Evolutionary conservation across 2,797 vertebrate genomes (phyloP).

Genomic region (Eospalax fontanierii): DNA sequence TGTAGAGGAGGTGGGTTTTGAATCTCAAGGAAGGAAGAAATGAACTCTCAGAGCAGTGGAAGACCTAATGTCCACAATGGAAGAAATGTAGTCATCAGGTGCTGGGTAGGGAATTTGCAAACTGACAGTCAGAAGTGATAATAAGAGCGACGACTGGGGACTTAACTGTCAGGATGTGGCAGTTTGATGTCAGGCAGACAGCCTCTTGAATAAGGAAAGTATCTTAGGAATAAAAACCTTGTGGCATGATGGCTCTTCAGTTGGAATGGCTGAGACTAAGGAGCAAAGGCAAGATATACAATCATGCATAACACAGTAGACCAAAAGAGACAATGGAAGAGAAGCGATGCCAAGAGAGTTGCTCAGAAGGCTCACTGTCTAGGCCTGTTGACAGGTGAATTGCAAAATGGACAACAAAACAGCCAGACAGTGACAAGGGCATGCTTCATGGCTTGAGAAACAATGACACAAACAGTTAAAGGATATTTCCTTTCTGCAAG

Average conservation of each 20-base stretch:
- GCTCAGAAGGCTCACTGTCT: no score
- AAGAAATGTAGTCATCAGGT: background rate
- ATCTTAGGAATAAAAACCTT: background rate
- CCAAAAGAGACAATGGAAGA: background rate
- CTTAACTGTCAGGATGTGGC: background rate
- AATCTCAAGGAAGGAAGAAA: background rate
- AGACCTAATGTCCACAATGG: background rate
- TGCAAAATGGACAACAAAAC: background rate
- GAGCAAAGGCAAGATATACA: background rate
- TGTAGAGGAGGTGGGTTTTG: slow-evolving; percentile 8
- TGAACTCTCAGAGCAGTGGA: background rate
- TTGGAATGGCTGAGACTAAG: background rate
- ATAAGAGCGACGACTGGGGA: background rate
- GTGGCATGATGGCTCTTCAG: background rate
- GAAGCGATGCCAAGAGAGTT: background rate
- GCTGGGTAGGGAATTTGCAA: background rate
- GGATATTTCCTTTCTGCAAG: background rate
- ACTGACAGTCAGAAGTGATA: background rate
- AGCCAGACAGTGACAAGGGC: background rate
- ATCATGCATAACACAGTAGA: no score
- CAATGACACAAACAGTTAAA: background rate
- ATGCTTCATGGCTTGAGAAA: background rate
- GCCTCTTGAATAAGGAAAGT: background rate
- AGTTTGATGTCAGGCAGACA: background rate
- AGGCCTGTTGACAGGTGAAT: background rate